A percentile compares a stretch with the other conserved stretches of the same genome.
Evolutionary conservation across 1,140 invertebrate species (phyloP).

Genomic region (Calliopsis andreniformis): DNA sequence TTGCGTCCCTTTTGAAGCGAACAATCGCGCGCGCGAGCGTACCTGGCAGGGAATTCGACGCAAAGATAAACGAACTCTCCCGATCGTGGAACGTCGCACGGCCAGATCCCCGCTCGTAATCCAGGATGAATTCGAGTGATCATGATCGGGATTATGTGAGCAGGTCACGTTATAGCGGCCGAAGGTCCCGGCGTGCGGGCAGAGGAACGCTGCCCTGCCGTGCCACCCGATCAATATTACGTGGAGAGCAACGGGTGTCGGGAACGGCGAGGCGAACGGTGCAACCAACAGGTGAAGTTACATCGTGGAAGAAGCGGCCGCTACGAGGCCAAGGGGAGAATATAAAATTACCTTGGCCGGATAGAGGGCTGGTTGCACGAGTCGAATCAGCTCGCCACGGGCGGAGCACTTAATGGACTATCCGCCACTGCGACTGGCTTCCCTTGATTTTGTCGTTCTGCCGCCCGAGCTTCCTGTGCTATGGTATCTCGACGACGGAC

Average conservation of each 20-base stretch:
- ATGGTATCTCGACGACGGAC: neutral
- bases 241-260: constrained; percentile 29
- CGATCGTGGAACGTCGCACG: neutral
- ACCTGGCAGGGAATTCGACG: neutral
- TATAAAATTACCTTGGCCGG: constrained; percentile 59
- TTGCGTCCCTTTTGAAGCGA: neutral
- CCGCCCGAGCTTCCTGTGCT: constrained; percentile 28
- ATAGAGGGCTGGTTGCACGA: constrained; percentile 23
- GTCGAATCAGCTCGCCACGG: constrained; percentile 36
- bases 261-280: constrained; percentile 25
- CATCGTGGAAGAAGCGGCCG: constrained; percentile 38
- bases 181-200: constrained; percentile 38
- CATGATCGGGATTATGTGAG: constrained; percentile 52
- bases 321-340: constrained; percentile 66
- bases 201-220: constrained; percentile 32
- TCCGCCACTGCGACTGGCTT: constrained; percentile 11
- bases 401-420: constrained; percentile 49
- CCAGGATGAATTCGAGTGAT: constrained; percentile 40
- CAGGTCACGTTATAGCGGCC: constrained; percentile 56
- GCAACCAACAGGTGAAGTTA: constrained; percentile 67
- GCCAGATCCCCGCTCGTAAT: constrained; percentile 20
- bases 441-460: neutral
- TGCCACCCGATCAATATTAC: constrained; percentile 60
- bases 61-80: constrained; percentile 18
- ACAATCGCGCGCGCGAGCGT: neutral